Evolutionary conservation across 37 sponge, comb jelly and placozoan genomes (phyloP), one percentile per base, ranked within the genome.

Genomic region (Bolinopsis microptera): DNA sequence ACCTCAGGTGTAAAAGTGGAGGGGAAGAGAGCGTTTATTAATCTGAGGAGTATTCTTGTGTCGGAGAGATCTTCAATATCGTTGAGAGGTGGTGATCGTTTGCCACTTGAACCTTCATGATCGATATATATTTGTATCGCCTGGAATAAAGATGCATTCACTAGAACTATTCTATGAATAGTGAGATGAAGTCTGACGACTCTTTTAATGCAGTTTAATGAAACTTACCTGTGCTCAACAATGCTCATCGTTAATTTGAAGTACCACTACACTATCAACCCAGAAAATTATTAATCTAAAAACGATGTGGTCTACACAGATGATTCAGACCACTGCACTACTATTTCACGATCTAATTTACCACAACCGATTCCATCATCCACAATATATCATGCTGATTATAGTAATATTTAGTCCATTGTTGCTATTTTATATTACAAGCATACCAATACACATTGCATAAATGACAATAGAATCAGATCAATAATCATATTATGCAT

Each of bases 1-100:
- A 97, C 97, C 37, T 97, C 96, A 22, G 96, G 69, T 1, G 97
- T 96, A 69, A 97, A 97, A 0, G 95, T 95, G 18, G 92, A 94
- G 35, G 97, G 97, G 77, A 97, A 69, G 26, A 97, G 61, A 2
- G 96, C 69, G 76, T 97, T 97, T 26, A 97, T 76, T 38, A 96
- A 26, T 0, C 90, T 2, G 61, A 86, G 90, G 40, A 86, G 90
- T 40, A 86, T 38, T 34, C 90, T 39, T 34, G 90, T 86, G 61
- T 86, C 90, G 18, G 90, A 86, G 16, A 86, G 35, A 86, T 86
- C 90, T 48, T 86, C 90, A 2, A 86, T 26, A 40, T 86, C 90
- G 36, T 39, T 86, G 25, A 86, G 61, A 25, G 90, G 90, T 3
- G 90, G 90, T 36, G 38, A 86, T 34, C 61, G 1, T 27, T 24